Conservation (phyloP, 1,140 invertebrate species). For the Lepidurus arcticus region DNA sequence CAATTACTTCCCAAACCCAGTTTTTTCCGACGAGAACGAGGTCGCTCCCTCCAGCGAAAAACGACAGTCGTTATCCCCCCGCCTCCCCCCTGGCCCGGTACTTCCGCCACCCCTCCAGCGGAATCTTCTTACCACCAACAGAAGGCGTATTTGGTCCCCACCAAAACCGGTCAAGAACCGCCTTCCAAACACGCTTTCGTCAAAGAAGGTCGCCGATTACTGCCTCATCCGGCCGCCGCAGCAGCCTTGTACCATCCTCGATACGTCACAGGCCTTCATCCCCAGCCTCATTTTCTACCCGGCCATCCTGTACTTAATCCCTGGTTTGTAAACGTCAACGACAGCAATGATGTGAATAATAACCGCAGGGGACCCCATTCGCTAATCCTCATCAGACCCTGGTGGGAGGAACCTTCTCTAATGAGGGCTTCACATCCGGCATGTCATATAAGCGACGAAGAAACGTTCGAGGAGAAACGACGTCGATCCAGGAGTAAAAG, state of each 20-base stretch:
- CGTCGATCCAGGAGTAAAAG: conserved; percentile 7
- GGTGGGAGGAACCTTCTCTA: not conserved
- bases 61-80: not conserved
- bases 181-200: not conserved
- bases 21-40: conserved; percentile 13
- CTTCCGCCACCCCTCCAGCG: not conserved
- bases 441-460: not conserved
- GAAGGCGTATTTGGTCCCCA: not conserved
- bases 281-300: not conserved
- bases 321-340: not conserved
- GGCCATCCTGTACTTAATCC: not conserved
- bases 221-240: not conserved
- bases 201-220: not conserved
- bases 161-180: not conserved
- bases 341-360: not conserved
- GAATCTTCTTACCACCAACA: not conserved
- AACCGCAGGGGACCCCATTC: not conserved
- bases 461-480: conserved; percentile 1
- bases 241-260: conserved; percentile 1
- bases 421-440: not conserved
- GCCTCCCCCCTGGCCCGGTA: not conserved
- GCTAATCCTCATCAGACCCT: not conserved
- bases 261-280: not conserved
- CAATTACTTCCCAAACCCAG: conserved; percentile 4
- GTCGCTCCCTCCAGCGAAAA: conserved; percentile 12